Evolutionary conservation across 1,140 invertebrate species (phyloP).

Genomic region (Drosophila sp.): DNA sequence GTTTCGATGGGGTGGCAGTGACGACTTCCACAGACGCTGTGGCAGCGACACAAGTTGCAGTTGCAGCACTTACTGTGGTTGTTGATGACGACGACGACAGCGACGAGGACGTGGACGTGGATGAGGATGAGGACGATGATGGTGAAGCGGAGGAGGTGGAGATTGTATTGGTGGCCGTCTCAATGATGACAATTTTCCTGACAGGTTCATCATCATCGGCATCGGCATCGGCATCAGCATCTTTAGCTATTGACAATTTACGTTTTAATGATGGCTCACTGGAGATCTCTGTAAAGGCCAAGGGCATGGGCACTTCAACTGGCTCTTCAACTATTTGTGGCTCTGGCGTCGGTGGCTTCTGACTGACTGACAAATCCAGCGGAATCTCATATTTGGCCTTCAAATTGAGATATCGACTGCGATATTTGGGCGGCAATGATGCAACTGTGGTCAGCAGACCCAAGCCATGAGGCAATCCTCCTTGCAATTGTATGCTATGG

Average conservation of each 20-base stretch:
- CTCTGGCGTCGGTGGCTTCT: conserved; percentile 82
- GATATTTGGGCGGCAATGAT: conserved; percentile 81
- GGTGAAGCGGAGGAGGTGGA: too few relatives aligned
- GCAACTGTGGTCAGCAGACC: conserved; percentile 82
- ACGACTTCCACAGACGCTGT: conserved; percentile 12
- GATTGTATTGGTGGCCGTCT: conserved; percentile 1
- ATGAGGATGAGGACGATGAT: too few relatives aligned
- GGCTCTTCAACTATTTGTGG: conserved; percentile 36
- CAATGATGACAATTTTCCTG: conserved; percentile 63
- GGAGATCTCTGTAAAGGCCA: conserved; percentile 67
- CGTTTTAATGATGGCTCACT: conserved; percentile 35
- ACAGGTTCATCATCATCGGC: conserved; percentile 40
- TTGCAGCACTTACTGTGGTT: too few relatives aligned
- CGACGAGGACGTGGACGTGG: too few relatives aligned
- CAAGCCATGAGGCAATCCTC: conserved; percentile 71
- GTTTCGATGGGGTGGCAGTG: conserved; percentile 68
- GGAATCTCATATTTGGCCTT: conserved; percentile 83
- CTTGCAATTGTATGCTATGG: conserved; percentile 77
- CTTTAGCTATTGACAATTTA: neutral
- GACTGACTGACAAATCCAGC: conserved; percentile 84
- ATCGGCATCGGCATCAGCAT: conserved; percentile 42
- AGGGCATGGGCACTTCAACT: conserved; percentile 62
- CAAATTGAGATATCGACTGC: conserved; percentile 80
- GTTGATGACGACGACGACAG: too few relatives aligned
- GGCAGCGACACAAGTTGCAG: too few relatives aligned